Evolutionary conservation across 2,888 invertebrate species (phyloP), one percentile per base, ranked within the genome.

Genomic region (Agrilus cyanescens): DNA sequence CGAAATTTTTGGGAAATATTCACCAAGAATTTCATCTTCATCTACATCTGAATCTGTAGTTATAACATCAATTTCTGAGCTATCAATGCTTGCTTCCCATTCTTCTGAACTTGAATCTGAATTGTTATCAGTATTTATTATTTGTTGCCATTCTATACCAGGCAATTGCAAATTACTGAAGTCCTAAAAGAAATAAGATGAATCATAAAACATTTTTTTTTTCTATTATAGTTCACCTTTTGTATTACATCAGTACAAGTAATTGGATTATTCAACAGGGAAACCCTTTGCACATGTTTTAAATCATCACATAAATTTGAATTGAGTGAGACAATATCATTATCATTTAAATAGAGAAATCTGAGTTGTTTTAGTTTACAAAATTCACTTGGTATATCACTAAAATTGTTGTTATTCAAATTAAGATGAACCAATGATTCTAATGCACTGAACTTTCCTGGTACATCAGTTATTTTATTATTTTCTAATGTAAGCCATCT

Each of bases 401-500:
- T 61, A 2, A 81, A 58, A 10, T 61, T 56, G 55, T 81, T 81
- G 40, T 71, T 71, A 41, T 71, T 70, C 2, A 82, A 61, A 63
- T 82, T 82, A 31, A 80, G 68, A 59, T 81, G 81, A 3, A 76
- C 70, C 5, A 82, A 57, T 1, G 68, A 69, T 12, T 69, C 67
- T 57, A 80, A 62, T 6, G 66, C 62, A 15, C 68, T 64, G 60
- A 80, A 69, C 6, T 67, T 63, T 7, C 57, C 47, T 1, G 82
- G 80, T 20, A 81, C 44, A 1, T 58, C 59, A 12, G 66, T 66
- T 36, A 82, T 66, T 40, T 67, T 61, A 56, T 82, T 82, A 45
- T 74, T 71, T 53, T 82, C 80, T 37, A 79, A 59, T 0, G 82
- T 80, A 12, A 82, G 54, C 81, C 82, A 82, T 57, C 79, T 76